Evolutionary conservation across 2,888 invertebrate genomes (phyloP), one percentile per base, ranked within the genome.

Genomic region (Blomia tropicalis): DNA sequence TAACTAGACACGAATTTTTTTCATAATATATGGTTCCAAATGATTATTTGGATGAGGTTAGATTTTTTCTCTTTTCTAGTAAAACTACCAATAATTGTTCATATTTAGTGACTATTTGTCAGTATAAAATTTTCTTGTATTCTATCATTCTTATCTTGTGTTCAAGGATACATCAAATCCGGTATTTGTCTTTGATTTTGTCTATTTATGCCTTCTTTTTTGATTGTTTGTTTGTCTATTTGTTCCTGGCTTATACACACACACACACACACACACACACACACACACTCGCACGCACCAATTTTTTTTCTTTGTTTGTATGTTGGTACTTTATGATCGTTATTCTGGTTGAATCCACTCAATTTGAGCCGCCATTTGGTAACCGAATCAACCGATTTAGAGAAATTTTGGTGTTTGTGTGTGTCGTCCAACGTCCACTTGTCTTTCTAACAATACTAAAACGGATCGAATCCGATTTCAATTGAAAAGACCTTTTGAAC

Each of bases 281-380:
- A 41, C 41, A 17, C 41, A 41, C 41, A 17, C n/a, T 41, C 14
- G 14, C 14, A n/a, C 14, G 41, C 41, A 17, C n/a, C n/a, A 41
- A 41, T n/a, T 14, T n/a, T 22, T 47, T 27, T 22, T n/a, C 11
- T 47, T 47, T 11, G n/a, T n/a, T 47, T 11, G 51, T n/a, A n/a
- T n/a, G n/a, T n/a, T n/a, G n/a, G n/a, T n/a, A n/a, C n/a, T n/a
- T n/a, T n/a, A n/a, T n/a, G n/a, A n/a, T n/a, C n/a, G n/a, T n/a
- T n/a, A 7, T 47, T 47, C 51, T 47, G 51, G 7, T 47, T 47
- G 51, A n/a, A 7, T 47, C 51, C 51, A 47, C 51, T 47, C 51
- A 47, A 47, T 47, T 47, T 47, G n/a, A 47, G 51, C 51, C 51
- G 51, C 22, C 14, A 14, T 17, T n/a, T 17, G n/a, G n/a, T 14